Percentiles rank a stretch among this genome's conserved stretches.
These are phyloP conservation scores for Eupithecia vulgata DNA, from an alignment of 2,888 invertebrate genomes.

Conservation along the genomic window DNA sequence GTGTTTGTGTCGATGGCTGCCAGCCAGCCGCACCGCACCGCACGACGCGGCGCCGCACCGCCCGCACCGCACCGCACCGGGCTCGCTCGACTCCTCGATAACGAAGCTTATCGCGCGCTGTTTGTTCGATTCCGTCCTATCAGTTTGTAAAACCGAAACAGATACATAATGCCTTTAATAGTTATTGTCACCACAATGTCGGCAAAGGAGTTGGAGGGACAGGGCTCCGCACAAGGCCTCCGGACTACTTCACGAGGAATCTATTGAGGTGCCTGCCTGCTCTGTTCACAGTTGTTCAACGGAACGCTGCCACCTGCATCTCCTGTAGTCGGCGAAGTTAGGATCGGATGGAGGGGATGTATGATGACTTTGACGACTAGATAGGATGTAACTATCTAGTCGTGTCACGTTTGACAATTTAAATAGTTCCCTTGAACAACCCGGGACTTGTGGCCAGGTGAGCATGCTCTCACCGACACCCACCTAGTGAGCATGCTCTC, in stretches of 20 bases:
- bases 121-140: background rate
- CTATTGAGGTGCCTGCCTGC: background rate
- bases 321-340: background rate
- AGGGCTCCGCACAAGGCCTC: background rate
- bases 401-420: background rate
- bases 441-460: too few relatives aligned
- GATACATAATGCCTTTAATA: background rate
- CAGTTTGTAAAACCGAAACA: slow-evolving; percentile 11
- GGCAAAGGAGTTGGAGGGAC: background rate
- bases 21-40: background rate
- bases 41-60: background rate
- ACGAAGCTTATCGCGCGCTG: slow-evolving; percentile 30
- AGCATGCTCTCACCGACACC: too few relatives aligned
- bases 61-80: background rate
- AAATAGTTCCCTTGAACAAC: too few relatives aligned
- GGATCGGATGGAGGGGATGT: too few relatives aligned
- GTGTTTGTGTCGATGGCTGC: slow-evolving; percentile 19
- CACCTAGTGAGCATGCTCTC: too few relatives aligned
- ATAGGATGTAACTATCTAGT: too few relatives aligned
- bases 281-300: background rate
- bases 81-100: slow-evolving; percentile 13
- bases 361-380: too few relatives aligned
- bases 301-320: background rate
- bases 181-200: background rate
- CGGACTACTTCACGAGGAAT: background rate